phyloP scores from a whole-genome alignment of 2,888 invertebrate genomes.

The Papilio demoleus region DNA sequence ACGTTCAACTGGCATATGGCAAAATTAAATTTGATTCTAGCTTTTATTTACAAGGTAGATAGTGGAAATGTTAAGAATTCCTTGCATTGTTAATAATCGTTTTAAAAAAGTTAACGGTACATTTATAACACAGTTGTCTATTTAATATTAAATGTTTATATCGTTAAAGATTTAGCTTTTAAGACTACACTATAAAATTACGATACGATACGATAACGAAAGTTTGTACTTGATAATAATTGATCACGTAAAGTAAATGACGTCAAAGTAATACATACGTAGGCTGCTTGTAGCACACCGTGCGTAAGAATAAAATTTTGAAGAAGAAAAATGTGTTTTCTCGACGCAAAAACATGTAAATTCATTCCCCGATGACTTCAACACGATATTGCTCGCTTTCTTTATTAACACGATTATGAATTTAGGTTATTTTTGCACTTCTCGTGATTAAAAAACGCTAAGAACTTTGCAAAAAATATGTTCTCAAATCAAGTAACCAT shows the following conservation, averaged over 20 bases:
- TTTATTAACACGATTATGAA: too few species aligned
- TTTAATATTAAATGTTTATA: too few species aligned
- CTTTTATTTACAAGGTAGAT: not conserved
- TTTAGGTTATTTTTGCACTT: too few species aligned
- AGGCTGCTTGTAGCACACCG: not conserved
- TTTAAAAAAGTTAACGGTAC: too few species aligned
- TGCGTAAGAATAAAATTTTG: constrained; percentile 14
- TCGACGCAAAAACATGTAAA: constrained; percentile 13
- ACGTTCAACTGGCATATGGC: not conserved
- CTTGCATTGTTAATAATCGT: too few species aligned
- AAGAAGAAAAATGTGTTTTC: constrained; percentile 21
- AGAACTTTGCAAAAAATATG: not conserved
- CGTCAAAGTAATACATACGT: not conserved
- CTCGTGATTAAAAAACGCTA: too few species aligned
- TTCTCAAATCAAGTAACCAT: not conserved
- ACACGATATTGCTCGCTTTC: not conserved
- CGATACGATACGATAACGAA: not conserved
- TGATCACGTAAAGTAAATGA: not conserved
- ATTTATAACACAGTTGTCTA: too few species aligned
- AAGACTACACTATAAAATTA: too few species aligned
- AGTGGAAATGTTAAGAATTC: not conserved
- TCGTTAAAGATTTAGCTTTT: too few species aligned
- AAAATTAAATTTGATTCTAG: not conserved
- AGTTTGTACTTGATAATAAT: not conserved
- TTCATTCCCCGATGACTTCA: constrained; percentile 13